These are phyloP conservation scores for Mesocentrotus franciscanus DNA, from an alignment of 53 echinoderm and acorn worm species.

Conservation along the genomic window DNA sequence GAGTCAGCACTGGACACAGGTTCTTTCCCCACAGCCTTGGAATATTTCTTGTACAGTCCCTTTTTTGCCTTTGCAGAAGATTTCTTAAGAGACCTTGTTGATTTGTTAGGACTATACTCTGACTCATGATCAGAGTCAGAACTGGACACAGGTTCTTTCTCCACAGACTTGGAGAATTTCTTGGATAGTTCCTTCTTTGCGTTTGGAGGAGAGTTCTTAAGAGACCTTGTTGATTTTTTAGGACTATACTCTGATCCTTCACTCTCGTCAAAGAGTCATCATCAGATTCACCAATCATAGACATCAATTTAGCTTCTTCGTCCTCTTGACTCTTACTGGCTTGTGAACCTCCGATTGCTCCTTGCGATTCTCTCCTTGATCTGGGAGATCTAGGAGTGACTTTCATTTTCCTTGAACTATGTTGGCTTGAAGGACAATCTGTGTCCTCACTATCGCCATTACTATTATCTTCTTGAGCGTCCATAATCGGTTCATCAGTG, in stretches of 20 bases:
- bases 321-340: background rate
- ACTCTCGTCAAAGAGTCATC: constrained; percentile 41
- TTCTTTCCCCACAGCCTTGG: constrained; percentile 49
- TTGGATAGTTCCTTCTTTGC: constrained; percentile 64
- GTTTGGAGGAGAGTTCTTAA: background rate
- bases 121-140: constrained; percentile 76
- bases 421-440: background rate
- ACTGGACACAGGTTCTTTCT: constrained; percentile 19
- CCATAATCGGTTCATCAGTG: too few species aligned
- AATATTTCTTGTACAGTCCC: constrained; percentile 54
- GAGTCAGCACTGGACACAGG: constrained; percentile 62
- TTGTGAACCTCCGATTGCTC: background rate
- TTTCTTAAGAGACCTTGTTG: constrained; percentile 18
- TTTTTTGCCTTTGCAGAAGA: constrained; percentile 51
- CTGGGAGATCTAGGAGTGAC: constrained; percentile 40
- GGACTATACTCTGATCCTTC: constrained; percentile 49
- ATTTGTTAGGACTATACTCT: background rate
- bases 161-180: constrained; percentile 53
- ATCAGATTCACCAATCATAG: constrained; percentile 35
- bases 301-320: constrained; percentile 45
- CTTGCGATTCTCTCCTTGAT: constrained; percentile 42
- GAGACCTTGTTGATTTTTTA: background rate
- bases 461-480: background rate
- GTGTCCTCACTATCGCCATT: background rate
- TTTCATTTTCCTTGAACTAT: constrained; percentile 51